Evolutionary conservation across 2,888 invertebrate species (phyloP), one percentile per base, ranked within the genome.

Genomic region (Chymomyza fuscimana): DNA sequence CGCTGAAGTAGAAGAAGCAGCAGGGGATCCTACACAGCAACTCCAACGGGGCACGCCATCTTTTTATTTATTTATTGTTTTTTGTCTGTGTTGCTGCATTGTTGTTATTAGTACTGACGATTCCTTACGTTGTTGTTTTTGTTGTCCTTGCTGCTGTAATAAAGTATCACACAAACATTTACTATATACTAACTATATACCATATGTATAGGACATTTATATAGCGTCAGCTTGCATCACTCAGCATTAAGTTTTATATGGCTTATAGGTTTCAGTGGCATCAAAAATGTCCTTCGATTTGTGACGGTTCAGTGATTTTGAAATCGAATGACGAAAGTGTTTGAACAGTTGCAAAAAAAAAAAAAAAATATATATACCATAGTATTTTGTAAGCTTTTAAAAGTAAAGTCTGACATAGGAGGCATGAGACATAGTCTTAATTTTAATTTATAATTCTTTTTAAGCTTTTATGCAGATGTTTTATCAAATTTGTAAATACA

Each of bases 31-130:
- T 32, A 10, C 40, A 46, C 12, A 46, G 40, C 40, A 46, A 12
- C 12, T 46, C 12, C 40, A 46, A 12, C 40, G 40, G 10, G 10
- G 81, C 77, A 77, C 75, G 80, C 76, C 86, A 83, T 83, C 83
- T 83, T 86, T 86, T 83, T 83, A 83, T 83, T 83, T 83, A 86
- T 83, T 83, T 83, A 83, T 83, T 86, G 86, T 83, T 83, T 83
- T 54, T 83, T 83, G 83, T 83, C 83, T 83, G 83, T 83, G 81
- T 76, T 83, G 58, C 86, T 81, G 86, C 86, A 83, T 83, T 86
- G 83, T 81, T 83, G 86, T 82, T 83, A 86, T 83, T 83, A 83
- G 86, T 86, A 76, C 76, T 54, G 70, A 46, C 40, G 40, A 46
- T 46, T 46, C 40, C 40, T 2, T 6, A 70, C 72, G 46, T 70